Conservation (phyloP, 2,888 invertebrate species). For the Microplitis manilae region DNA sequence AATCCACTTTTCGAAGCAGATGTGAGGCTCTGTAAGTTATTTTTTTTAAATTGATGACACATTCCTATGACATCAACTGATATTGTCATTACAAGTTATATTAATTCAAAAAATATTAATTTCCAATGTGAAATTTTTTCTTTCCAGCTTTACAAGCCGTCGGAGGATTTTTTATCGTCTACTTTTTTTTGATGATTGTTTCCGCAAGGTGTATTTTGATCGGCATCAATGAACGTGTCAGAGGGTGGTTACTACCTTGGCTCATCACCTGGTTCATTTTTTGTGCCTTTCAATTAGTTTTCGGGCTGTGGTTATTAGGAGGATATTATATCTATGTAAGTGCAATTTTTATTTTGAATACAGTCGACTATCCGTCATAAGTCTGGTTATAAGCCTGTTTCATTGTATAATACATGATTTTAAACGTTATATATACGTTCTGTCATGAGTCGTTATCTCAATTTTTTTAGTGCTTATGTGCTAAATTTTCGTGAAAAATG, state of each 20-base stretch:
- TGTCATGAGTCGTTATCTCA: too few relatives aligned
- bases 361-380: background rate
- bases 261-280: slow-evolving; percentile 79
- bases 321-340: slow-evolving; percentile 94
- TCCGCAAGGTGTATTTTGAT: slow-evolving; percentile 77
- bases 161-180: slow-evolving; percentile 78
- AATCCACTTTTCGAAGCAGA: slow-evolving; percentile 92
- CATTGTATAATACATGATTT: too few relatives aligned
- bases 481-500: background rate
- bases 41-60: slow-evolving; percentile 12
- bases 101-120: background rate
- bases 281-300: slow-evolving; percentile 83
- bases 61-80: slow-evolving; percentile 2
- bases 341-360: slow-evolving; percentile 51
- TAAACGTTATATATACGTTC: too few relatives aligned
- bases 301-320: slow-evolving; percentile 88
- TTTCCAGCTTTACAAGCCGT: slow-evolving; percentile 82
- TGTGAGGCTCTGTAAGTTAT: slow-evolving; percentile 80
- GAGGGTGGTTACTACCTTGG: slow-evolving; percentile 90
- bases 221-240: slow-evolving; percentile 79
- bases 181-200: slow-evolving; percentile 74
- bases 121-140: background rate
- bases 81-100: background rate
- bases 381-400: too few relatives aligned
- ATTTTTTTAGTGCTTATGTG: too few relatives aligned